Evolutionary conservation across 2,797 vertebrate genomes (phyloP).

Genomic region (Hypotaenidia philippensis): DNA sequence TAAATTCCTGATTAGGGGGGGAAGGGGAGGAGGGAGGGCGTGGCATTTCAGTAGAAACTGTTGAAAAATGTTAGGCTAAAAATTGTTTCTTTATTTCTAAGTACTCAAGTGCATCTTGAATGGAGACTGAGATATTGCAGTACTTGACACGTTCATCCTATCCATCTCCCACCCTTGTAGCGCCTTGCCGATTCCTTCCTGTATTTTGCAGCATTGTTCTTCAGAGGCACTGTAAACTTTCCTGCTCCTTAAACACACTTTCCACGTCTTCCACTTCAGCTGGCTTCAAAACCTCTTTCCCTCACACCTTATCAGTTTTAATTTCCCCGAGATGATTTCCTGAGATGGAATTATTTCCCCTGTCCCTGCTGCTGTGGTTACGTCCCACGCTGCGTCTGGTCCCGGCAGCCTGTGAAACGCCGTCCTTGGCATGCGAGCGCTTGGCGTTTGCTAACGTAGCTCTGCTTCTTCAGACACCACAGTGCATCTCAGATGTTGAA

Average conservation of each 20-base stretch:
- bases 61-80: neutral
- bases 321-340: neutral
- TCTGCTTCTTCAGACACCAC: neutral
- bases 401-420: neutral
- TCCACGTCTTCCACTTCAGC: neutral
- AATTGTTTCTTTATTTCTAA: neutral
- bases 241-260: neutral
- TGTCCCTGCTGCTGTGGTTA: neutral
- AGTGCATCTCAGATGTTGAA: neutral
- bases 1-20: rapidly evolving
- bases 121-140: neutral
- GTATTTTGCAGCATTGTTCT: neutral
- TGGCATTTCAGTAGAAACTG: neutral
- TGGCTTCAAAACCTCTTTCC: neutral
- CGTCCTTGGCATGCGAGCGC: neutral
- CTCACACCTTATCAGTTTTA: neutral
- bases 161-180: neutral
- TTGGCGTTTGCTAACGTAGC: neutral
- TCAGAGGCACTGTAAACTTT: neutral
- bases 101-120: neutral
- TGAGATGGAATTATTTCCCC: neutral
- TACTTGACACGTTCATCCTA: neutral
- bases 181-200: neutral
- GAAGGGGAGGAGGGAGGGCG: too few relatives aligned
- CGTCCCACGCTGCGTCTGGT: rapidly evolving